These are phyloP conservation scores for Bombus difficillimus DNA, from an alignment of 1,140 invertebrate species.

Conservation along the genomic window DNA sequence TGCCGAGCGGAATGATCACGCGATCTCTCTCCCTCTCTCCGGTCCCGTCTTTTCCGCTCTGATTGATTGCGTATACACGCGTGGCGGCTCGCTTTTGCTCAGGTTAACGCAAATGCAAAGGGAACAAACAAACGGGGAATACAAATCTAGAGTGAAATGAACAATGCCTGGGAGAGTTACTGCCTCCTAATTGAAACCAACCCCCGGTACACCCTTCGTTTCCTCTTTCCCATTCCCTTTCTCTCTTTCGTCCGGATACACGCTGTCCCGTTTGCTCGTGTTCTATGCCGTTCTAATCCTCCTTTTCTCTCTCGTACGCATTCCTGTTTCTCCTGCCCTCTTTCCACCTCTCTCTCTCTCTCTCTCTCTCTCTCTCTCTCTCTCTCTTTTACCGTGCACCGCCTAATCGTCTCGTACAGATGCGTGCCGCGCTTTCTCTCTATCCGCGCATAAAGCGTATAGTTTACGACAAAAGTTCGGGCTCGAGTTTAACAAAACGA, in stretches of 20 bases:
- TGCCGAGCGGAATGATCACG: constrained; percentile 45
- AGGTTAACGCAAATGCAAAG: constrained; percentile 76
- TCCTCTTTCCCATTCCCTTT: constrained; percentile 59
- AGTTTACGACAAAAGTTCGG: constrained; percentile 72
- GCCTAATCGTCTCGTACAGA: constrained; percentile 79
- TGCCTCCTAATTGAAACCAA: constrained; percentile 81
- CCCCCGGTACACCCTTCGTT: constrained; percentile 67
- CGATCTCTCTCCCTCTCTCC: constrained; percentile 28
- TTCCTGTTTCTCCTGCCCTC: constrained; percentile 47
- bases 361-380: constrained; percentile 39
- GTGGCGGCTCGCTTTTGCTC: constrained; percentile 68
- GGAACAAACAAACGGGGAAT: constrained; percentile 79
- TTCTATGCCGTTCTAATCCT: not conserved
- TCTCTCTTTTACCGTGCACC: constrained; percentile 57
- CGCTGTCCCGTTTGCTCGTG: constrained; percentile 11
- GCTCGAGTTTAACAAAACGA: constrained; percentile 66
- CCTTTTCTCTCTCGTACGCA: constrained; percentile 7
- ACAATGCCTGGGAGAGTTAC: constrained; percentile 82
- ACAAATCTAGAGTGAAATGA: constrained; percentile 82
- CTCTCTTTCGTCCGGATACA: constrained; percentile 23
- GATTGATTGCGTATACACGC: constrained; percentile 65
- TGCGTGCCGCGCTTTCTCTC: constrained; percentile 74
- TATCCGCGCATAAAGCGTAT: constrained; percentile 70
- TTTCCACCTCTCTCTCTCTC: not conserved
- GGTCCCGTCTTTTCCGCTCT: constrained; percentile 61